Base-by-base conservation (phyloP, 1,140 invertebrate species). In the Rhynchophorus ferrugineus region DNA sequence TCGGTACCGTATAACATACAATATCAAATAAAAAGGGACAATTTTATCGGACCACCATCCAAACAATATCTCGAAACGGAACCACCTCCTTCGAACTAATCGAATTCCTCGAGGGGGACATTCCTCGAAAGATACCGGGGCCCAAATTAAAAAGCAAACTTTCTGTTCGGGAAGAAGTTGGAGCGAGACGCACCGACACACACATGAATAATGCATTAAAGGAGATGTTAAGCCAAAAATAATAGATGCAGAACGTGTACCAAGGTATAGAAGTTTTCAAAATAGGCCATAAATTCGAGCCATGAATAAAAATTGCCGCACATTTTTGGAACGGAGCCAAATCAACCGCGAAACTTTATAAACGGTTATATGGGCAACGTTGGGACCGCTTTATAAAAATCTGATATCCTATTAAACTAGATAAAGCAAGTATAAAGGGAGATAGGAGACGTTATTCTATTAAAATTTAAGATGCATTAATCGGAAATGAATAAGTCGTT, bases 181-280 rank as follows among this genome's bases (percentile, higher is more conserved):
- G 24, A 22, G 21, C 18, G 35, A 13, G 35, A 38, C 45, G n/a
- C 14, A 41, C 13, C 14, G 16, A 17, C 16, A 41, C 35, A n/a
- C n/a, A 49, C 37, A 49, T 49, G 47, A 37, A 49, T 49, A 49
- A 49, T 49, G 47, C 37, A 49, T 49, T 49, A 49, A 42, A 19
- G 19, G 22, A 41, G 47, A 49, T 39, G 18, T 49, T 22, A 49
- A 49, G 24, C 47, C 39, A 49, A 49, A 49, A 49, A 49, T 49
- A 49, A 49, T 49, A 34, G 47, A 49, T 49, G 47, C 47, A 33
- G 38, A 49, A 42, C 47, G 47, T 49, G 47, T 37, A 49, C 34
- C 24, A 29, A 29, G 24, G 24, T 29, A 29, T 29, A 29, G 24
- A 29, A 29, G 24, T 19, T 38, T 19, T 38, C 37, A 14, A 38